A percentile compares a stretch with the other conserved stretches of the same genome.
Conservation (phyloP, 2,113 vertebrate genomes). For the Zapornia atra region DNA sequence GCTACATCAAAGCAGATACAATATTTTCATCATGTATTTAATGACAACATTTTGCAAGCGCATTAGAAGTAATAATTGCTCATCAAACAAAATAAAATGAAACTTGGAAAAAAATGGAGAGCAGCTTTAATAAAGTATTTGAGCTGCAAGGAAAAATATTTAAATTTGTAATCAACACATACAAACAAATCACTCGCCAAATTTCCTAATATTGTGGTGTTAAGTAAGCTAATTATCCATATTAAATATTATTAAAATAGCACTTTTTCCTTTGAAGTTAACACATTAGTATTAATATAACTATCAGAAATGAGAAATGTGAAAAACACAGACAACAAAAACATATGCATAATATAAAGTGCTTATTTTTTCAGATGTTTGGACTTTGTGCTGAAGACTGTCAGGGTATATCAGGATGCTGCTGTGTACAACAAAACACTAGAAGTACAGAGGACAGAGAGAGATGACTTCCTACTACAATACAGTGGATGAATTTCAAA, state of each 20-base stretch:
- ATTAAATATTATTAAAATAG: conserved; percentile 40
- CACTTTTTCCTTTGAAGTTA: conserved; percentile 36
- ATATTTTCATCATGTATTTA: conserved; percentile 8
- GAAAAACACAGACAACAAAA: neutral
- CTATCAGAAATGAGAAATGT: conserved; percentile 1
- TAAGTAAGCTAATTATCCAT: conserved; percentile 25
- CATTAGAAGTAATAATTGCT: neutral
- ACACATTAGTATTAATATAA: conserved; percentile 7
- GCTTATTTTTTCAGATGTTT: neutral
- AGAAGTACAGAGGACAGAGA: neutral
- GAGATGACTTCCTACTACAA: neutral
- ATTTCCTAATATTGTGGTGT: conserved; percentile 19
- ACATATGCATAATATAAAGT: neutral
- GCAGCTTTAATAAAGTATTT: neutral
- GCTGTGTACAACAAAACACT: neutral
- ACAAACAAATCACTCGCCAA: neutral
- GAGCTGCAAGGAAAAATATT: neutral
- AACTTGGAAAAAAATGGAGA: neutral
- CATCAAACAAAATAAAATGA: conserved; percentile 39
- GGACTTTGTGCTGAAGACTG: neutral
- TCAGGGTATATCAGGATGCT: neutral
- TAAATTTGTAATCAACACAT: neutral
- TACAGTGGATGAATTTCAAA: neutral
- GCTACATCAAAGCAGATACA: conserved; percentile 18
- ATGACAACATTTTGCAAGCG: conserved; percentile 15